phyloP scores from a whole-genome alignment of 37 sponge, comb jelly and placozoan species.

The Haliclona indistincta region DNA sequence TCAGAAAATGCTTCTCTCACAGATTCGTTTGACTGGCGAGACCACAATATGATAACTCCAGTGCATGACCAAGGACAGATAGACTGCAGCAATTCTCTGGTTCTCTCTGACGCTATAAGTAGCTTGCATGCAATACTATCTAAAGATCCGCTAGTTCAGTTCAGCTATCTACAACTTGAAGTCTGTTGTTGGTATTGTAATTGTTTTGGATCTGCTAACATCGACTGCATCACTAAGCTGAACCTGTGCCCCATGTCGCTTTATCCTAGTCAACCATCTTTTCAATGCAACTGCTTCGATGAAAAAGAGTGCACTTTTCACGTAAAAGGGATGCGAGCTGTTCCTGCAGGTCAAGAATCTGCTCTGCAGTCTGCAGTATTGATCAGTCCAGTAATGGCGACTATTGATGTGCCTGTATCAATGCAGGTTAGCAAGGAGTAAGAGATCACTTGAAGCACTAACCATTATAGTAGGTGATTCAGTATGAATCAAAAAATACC shows the following conservation, averaged over 20 bases:
- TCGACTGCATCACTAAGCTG: no score
- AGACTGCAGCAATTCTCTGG: conserved; percentile 14
- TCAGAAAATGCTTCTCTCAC: no score
- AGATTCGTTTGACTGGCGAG: conserved; percentile 80
- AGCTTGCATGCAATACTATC: conserved; percentile 48
- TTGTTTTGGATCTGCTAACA: no score
- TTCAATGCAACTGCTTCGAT: no score
- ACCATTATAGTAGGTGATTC: no score
- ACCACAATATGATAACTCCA: conserved; percentile 63
- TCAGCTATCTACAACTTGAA: conserved; percentile 39
- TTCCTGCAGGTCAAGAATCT: conserved; percentile 58
- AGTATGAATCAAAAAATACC: no score
- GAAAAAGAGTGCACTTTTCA: no score
- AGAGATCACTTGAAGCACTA: no score
- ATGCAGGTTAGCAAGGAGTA: conserved; percentile 23
- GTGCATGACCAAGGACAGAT: conserved; percentile 56
- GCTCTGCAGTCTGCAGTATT: conserved; percentile 46
- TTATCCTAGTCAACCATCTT: no score
- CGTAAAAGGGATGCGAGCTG: no score
- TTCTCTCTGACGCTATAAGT: conserved; percentile 20
- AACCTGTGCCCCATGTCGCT: no score
- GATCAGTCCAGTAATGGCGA: conserved; percentile 50
- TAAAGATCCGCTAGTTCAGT: conserved; percentile 29
- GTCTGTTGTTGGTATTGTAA: conserved; percentile 46
- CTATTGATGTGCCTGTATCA: conserved; percentile 35